These are phyloP conservation scores for Zosterops japonicus DNA, from an alignment of 2,113 vertebrate species.

Conservation along the genomic window DNA sequence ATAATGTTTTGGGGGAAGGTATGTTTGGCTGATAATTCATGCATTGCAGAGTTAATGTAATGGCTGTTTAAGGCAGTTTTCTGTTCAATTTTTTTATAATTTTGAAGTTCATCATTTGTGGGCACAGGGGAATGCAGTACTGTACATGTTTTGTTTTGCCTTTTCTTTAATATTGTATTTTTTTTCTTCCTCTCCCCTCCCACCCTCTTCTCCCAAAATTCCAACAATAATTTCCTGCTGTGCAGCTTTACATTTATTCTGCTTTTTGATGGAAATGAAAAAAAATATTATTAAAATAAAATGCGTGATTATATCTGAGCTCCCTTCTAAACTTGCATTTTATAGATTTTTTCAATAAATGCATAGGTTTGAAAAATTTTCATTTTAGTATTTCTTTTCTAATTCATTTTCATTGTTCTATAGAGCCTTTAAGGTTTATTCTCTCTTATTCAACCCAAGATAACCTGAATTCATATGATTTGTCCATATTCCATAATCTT, in stretches of 20 bases:
- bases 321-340: not conserved
- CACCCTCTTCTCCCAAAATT: rapidly evolving
- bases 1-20: not conserved
- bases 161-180: not conserved
- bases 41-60: not conserved
- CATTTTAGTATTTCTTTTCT: not conserved
- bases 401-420: not conserved
- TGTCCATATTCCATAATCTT: not conserved
- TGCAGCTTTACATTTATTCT: not conserved
- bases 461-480: not conserved
- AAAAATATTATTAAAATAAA: not conserved
- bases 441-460: not conserved
- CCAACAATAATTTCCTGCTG: not conserved
- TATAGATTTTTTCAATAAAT: not conserved
- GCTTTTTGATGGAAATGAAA: not conserved
- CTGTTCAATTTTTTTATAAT: not conserved
- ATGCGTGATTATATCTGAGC: not conserved
- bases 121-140: not conserved
- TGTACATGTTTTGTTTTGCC: not conserved
- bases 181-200: too few relatives aligned
- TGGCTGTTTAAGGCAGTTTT: not conserved
- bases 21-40: not conserved
- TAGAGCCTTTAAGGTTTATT: not conserved
- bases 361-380: not conserved
- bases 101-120: not conserved